These are phyloP conservation scores for Arenaria interpres DNA, from an alignment of 2,113 vertebrate genomes.

Conservation along the genomic window DNA sequence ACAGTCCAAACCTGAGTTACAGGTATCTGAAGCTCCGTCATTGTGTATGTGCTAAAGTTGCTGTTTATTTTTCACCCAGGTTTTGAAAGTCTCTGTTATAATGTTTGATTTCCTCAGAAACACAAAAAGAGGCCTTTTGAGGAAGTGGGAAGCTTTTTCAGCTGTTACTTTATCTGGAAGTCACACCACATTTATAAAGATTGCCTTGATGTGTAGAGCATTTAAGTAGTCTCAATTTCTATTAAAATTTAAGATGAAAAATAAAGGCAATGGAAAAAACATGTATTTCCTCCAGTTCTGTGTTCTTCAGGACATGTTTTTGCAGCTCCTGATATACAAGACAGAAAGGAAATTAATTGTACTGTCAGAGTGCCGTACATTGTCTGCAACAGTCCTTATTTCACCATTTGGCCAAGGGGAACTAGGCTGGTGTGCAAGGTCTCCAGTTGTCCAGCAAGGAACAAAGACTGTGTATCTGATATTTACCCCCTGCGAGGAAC, in stretches of 20 bases:
- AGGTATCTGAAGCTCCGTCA: neutral
- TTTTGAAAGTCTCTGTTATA: conserved; percentile 6
- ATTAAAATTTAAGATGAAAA: conserved; percentile 8
- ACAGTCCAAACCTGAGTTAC: neutral
- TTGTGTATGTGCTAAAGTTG: neutral
- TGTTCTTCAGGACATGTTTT: neutral
- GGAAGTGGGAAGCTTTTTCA: neutral
- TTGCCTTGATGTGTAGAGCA: neutral
- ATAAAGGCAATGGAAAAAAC: neutral
- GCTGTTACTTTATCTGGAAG: neutral
- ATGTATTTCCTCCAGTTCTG: neutral
- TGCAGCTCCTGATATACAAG: neutral
- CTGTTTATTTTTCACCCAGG: neutral
- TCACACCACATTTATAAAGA: neutral
- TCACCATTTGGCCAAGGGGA: neutral
- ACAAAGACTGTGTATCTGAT: neutral
- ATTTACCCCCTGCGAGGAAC: neutral
- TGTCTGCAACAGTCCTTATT: neutral
- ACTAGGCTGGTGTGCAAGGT: neutral
- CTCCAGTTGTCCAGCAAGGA: neutral
- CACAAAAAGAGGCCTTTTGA: neutral
- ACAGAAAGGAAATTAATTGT: neutral
- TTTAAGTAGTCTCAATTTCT: neutral
- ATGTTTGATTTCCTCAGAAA: neutral
- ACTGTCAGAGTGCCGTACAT: neutral